Evolutionary conservation across 2,797 vertebrate genomes (phyloP), one percentile per base, ranked within the genome.

Genomic region (Malacoctenus gilli): DNA sequence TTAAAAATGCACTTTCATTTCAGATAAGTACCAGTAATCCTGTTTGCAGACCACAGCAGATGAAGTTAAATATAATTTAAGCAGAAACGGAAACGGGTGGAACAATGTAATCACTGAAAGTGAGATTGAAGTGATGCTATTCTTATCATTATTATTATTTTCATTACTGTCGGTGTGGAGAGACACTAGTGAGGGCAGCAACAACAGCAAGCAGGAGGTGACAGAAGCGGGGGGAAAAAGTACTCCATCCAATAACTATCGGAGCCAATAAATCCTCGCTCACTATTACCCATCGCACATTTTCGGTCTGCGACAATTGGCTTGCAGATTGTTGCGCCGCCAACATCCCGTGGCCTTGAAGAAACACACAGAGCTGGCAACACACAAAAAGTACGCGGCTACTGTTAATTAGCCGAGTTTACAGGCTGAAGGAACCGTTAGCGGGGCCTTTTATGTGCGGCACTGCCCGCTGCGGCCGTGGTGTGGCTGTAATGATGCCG

Each of bases 1-100:
- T 92, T 90, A 89, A 91, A 91, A 92, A 92, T 85, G 87, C 90
- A 91, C 89, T 93, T 92, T 92, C 91, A 92, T 92, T 92, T 91
- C 79, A 90, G 89, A 91, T 92, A 93, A 92, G 91, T 90, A 91
- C 85, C 84, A 83, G 83, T 92, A 92, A 93, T 92, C 91, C 91
- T 92, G 91, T 92, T 92, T 91, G 90, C 70, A 15, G 85, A 83
- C 85, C 85, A 73, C 77, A 64, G 77, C 89, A 89, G 89, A 92
- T 88, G 85, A 91, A 87, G 90, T 89, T 91, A 89, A 92, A 92
- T 92, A 90, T 89, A 91, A 92, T 93, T 91, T 89, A 89, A 91
- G 84, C 85, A 89, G 88, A 92, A 89, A 91, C 75, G 88, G 88
- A 92, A 92, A 91, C 55, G 72, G 70, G 58, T 65, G 87, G 87